Base-by-base conservation (phyloP, 1,140 invertebrate genomes). In the Habropoda laboriosa region DNA sequence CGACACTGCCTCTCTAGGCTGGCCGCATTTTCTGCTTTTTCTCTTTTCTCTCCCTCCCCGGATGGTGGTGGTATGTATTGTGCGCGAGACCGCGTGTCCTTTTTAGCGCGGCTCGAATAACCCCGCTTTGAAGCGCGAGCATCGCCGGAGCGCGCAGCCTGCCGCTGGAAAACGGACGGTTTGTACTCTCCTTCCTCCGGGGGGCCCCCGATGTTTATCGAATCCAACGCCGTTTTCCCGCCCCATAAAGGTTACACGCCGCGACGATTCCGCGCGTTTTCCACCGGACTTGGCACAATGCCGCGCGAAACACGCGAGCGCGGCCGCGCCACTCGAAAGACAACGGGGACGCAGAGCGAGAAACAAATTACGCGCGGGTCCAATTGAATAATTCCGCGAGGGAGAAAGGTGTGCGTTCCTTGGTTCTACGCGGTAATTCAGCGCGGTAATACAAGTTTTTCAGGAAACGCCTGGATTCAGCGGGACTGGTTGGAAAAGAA, bases 321-420 rank as follows among this genome's bases (percentile, higher is more conserved):
- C 13, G 3, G 18, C 7, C n/a, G 7, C 24, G 1, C 3, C 27
- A n/a, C 21, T 24, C 32, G 42, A 42, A 27, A 61, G 40, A 60
- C 21, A 42, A 10, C 24, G 35, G 35, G 6, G 21, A n/a, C n/a
- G 21, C 30, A 57, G 51, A 45, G 49, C 51, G 40, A 70, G 73
- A 74, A 85, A 86, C 83, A 86, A 86, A 86, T 86, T 76, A 83
- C 76, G 53, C 35, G 72, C 5, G 5, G 35, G 72, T 73, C 45
- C 83, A 80, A 86, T 86, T 86, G 83, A 86, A 86, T 86, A 86
- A 86, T 86, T n/a, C 83, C 76, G 77, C 60, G 67, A 80, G 83
- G 70, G 67, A 80, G 83, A 66, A 79, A 86, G 61, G 72, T 64
- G 70, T 86, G 47, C 49, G 40, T 70, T 47, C 60, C 53, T 80